Evolutionary conservation across 2,113 vertebrate species (phyloP), one percentile per base, ranked within the genome.

Genomic region (Cynocephalus volans): DNA sequence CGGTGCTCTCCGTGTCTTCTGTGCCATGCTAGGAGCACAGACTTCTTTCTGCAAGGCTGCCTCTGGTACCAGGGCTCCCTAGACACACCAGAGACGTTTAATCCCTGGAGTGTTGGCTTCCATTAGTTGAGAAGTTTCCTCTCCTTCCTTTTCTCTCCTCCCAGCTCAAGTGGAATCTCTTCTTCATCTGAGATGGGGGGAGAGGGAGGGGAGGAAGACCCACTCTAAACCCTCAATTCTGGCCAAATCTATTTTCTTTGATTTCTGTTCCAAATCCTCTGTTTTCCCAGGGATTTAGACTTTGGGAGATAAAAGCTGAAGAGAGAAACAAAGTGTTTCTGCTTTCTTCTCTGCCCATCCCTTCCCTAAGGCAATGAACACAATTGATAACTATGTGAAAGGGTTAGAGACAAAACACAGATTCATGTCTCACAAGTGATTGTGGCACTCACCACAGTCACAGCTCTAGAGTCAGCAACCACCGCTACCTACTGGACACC

Each of bases 1-100:
- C 1, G 6, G 17, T 8, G 23, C 17, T 15, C 12, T 23, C 36
- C 4, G 7, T 6, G 48, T 31, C 36, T 0, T 1, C 45, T 36
- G 31, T 64, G 65, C 18, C 17, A 1, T 1, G 23, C 10, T 1
- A 3, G 23, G 33, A 54, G 64, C 52, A 23, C 18, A 52, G 69
- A 10, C 10, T 0, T 8, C 18, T 12, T 58, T 48, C 56, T 56
- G 18, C 31, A 6, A 50, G 24, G n/a, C 50, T 7, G 1, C 41
- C 26, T 7, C n/a, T 5, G 41, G 7, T 17, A 3, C 1, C 45
- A 54, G 1, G 19, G 88, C 67, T 48, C 6, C 48, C 33, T 19
- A 15, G 52, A 26, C 36, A 12, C 33, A 0, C n/a, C 67, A 72
- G 56, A n/a, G 72, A 52, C 79, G 2, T 33, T 33, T 2, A 12